phyloP scores from a whole-genome alignment of 2,797 vertebrate species.

The Loriculus beryllinus region DNA sequence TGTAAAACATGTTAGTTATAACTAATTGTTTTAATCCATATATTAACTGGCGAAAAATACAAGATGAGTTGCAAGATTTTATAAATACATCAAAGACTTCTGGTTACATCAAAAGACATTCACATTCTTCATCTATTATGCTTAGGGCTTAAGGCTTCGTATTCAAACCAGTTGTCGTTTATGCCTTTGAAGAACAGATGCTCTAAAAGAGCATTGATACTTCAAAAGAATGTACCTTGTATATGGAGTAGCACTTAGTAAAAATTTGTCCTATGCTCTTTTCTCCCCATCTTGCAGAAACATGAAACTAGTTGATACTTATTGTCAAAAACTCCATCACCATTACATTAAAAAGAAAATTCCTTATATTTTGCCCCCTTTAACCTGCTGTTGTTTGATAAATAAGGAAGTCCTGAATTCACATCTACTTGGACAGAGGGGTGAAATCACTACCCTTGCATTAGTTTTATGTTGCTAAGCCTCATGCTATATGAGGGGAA shows the following conservation, averaged over 20 bases:
- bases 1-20: constrained; percentile 14
- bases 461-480: background rate
- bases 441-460: background rate
- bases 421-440: background rate
- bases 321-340: background rate
- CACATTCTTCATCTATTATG: constrained; percentile 58
- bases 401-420: background rate
- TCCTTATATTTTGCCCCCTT: background rate
- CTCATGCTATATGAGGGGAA: background rate
- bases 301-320: background rate
- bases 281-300: background rate
- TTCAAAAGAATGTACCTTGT: constrained; percentile 48
- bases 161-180: constrained; percentile 39
- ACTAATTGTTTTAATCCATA: constrained; percentile 42
- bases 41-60: constrained; percentile 34
- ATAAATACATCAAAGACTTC: constrained; percentile 57
- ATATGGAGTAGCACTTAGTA: background rate
- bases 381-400: background rate
- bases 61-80: constrained; percentile 46
- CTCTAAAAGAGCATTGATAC: background rate
- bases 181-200: constrained; percentile 52
- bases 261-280: background rate
- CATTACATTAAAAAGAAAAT: background rate
- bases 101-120: constrained; percentile 53
- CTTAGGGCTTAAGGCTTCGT: constrained; percentile 35